These are phyloP conservation scores for Helicolenus hilgendorfi DNA, from an alignment of 2,797 vertebrate species.

Conservation along the genomic window DNA sequence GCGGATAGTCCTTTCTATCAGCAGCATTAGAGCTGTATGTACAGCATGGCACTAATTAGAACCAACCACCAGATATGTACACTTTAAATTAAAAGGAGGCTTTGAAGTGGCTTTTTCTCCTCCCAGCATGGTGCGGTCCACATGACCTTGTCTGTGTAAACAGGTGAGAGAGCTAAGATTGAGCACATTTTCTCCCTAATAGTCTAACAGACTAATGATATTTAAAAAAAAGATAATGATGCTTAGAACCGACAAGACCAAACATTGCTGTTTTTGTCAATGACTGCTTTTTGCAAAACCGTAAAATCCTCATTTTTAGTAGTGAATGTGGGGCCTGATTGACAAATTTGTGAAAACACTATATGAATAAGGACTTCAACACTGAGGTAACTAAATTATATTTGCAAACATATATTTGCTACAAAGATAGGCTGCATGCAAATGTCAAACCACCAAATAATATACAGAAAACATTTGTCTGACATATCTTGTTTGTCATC, in stretches of 20 bases:
- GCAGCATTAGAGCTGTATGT: neutral
- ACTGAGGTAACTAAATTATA: neutral
- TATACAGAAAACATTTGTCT: neutral
- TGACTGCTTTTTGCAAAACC: neutral
- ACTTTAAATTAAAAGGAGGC: slow-evolving; percentile 1
- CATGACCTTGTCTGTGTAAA: neutral
- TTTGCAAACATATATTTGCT: neutral
- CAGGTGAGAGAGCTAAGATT: neutral
- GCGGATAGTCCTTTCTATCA: neutral
- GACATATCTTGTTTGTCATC: neutral
- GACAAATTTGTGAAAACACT: neutral
- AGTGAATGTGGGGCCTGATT: neutral
- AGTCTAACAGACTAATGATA: neutral
- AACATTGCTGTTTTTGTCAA: neutral
- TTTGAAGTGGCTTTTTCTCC: neutral
- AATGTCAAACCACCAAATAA: neutral
- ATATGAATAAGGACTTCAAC: neutral
- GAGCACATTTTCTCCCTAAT: neutral
- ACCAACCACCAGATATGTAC: neutral
- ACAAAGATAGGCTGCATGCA: neutral
- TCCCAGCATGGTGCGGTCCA: neutral
- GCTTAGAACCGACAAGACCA: neutral
- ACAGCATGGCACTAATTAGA: neutral
- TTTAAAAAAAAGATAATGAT: neutral
- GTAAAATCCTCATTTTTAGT: neutral